These are phyloP conservation scores for Tetanocera ferruginea DNA, from an alignment of 2,888 invertebrate genomes.

Conservation along the genomic window DNA sequence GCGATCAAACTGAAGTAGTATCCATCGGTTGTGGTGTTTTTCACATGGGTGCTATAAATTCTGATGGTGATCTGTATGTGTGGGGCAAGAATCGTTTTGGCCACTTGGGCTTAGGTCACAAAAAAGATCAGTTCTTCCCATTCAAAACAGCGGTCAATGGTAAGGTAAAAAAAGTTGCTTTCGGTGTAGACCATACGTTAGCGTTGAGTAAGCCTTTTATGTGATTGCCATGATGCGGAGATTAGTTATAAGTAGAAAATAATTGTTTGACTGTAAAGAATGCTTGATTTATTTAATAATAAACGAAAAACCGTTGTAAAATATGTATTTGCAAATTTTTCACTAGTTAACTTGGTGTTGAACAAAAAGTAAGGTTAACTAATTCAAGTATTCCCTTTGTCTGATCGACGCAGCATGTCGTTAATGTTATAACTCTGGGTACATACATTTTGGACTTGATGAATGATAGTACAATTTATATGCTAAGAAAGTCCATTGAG, in stretches of 20 bases:
- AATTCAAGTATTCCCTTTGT: no score
- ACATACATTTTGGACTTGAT: no score
- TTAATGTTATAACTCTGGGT: no score
- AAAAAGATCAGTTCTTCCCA: constrained; percentile 89
- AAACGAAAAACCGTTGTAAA: no score
- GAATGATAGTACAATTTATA: no score
- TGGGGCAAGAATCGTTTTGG: constrained; percentile 93
- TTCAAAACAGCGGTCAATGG: constrained; percentile 86
- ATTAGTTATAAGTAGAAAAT: neutral
- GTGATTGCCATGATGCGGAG: constrained; percentile 54
- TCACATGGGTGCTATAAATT: constrained; percentile 86
- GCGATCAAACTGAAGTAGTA: constrained; percentile 77
- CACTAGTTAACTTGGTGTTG: no score
- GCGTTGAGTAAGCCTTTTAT: constrained; percentile 82
- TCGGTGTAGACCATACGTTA: constrained; percentile 89
- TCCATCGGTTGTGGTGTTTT: constrained; percentile 81
- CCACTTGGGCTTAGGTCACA: constrained; percentile 85
- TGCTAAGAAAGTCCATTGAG: no score
- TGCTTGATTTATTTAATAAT: neutral
- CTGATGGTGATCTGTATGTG: constrained; percentile 85
- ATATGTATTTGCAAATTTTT: no score
- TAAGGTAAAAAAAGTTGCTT: constrained; percentile 79
- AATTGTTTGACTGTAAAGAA: neutral
- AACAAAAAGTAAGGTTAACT: no score
- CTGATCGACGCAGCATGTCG: no score